Conservation (phyloP, 1,140 invertebrate species). For the Cyphomyrmex costatus region DNA sequence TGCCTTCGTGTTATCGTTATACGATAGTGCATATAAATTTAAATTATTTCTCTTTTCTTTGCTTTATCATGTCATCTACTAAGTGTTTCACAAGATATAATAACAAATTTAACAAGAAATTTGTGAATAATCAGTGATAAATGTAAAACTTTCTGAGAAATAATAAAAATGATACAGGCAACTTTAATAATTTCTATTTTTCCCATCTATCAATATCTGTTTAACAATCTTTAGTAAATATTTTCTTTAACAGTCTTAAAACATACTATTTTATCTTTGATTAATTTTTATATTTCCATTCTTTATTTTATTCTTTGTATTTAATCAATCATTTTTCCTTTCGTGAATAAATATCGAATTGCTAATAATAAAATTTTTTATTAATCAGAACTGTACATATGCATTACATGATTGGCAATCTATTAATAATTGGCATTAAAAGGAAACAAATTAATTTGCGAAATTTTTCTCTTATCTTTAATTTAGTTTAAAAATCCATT, state of each 20-base stretch:
- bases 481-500: not conserved
- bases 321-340: not conserved
- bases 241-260: no score
- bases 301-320: not conserved
- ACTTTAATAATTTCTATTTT: not conserved
- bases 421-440: not conserved
- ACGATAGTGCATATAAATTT: slow-evolving; percentile 4
- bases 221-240: no score
- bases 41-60: not conserved
- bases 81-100: not conserved
- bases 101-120: slow-evolving; percentile 1
- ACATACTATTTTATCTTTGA: not conserved
- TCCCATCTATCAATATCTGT: no score
- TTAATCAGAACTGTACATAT: not conserved
- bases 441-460: slow-evolving; percentile 22
- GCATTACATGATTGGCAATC: not conserved
- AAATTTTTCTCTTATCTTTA: slow-evolving; percentile 6
- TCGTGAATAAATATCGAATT: slow-evolving; percentile 1
- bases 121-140: not conserved
- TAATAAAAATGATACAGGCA: not conserved
- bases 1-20: not conserved
- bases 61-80: not conserved
- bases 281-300: slow-evolving; percentile 1
- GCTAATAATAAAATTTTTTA: not conserved
- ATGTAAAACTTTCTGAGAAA: not conserved